These are phyloP conservation scores for Temnothorax ravouxi DNA, from an alignment of 2,888 invertebrate species.

Conservation along the genomic window DNA sequence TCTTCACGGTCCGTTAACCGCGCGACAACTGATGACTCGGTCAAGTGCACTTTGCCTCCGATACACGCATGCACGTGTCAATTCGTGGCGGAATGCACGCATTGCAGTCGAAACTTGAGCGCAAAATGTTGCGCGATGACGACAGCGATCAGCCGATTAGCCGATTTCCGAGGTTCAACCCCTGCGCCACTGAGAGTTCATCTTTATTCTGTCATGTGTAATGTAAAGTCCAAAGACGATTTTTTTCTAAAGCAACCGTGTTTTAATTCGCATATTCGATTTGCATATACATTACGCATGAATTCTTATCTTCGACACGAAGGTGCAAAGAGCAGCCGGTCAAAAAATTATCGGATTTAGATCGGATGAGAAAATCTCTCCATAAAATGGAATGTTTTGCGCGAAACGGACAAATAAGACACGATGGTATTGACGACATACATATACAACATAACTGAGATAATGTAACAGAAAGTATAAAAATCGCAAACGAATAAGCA, in stretches of 20 bases:
- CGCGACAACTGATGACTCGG: conserved; percentile 44
- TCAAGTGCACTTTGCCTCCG: conserved; percentile 65
- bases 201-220: neutral
- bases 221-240: too few species aligned
- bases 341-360: neutral
- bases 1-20: conserved; percentile 47
- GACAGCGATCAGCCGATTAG: neutral
- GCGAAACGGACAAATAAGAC: neutral
- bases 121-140: neutral
- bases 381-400: neutral
- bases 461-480: neutral
- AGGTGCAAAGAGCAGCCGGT: neutral
- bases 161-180: neutral
- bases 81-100: conserved; percentile 41
- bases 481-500: neutral
- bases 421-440: neutral
- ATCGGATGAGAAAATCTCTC: neutral
- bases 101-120: conserved; percentile 19
- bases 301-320: neutral
- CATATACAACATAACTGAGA: too few species aligned
- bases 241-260: neutral
- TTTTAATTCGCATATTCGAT: neutral
- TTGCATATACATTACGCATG: neutral
- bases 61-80: conserved; percentile 44
- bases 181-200: neutral